Conservation (phyloP, 2,888 invertebrate species). For the Prosopocoilus inquinatus region DNA sequence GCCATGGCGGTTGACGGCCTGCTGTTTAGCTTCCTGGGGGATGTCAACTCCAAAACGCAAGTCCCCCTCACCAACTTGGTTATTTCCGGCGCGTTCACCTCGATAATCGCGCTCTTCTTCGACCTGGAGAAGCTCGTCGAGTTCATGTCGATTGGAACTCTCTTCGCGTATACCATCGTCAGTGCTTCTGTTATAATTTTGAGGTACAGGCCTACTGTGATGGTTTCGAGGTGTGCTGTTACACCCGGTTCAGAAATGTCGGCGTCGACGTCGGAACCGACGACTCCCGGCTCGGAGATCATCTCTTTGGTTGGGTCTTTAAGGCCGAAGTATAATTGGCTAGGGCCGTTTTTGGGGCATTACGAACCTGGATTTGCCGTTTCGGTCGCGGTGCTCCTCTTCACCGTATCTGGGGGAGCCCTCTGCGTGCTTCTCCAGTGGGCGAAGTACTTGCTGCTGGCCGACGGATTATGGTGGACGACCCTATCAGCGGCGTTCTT, state of each 20-base stretch:
- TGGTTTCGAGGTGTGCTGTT: slow-evolving; percentile 27
- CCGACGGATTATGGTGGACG: slow-evolving; percentile 66
- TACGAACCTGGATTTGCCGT: slow-evolving; percentile 76
- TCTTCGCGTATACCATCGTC: slow-evolving; percentile 87
- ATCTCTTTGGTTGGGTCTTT: slow-evolving; percentile 74
- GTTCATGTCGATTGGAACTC: slow-evolving; percentile 91
- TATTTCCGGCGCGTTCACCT: slow-evolving; percentile 74
- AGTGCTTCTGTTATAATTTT: slow-evolving; percentile 86
- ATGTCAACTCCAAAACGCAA: slow-evolving; percentile 76
- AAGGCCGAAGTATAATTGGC: slow-evolving; percentile 69
- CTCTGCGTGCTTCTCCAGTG: slow-evolving; percentile 67
- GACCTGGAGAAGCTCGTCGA: slow-evolving; percentile 89
- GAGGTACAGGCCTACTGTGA: slow-evolving; percentile 58
- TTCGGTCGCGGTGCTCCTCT: slow-evolving; percentile 68
- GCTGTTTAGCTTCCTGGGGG: slow-evolving; percentile 76
- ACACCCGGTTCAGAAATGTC: slow-evolving; percentile 47
- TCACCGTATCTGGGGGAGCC: slow-evolving; percentile 65
- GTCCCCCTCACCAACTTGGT: slow-evolving; percentile 74
- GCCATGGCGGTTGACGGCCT: slow-evolving; percentile 90
- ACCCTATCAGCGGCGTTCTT: slow-evolving; percentile 63
- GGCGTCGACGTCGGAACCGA: slow-evolving; percentile 44
- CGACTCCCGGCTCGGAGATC: slow-evolving; percentile 44
- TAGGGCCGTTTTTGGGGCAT: slow-evolving; percentile 71
- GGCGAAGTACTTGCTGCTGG: slow-evolving; percentile 50
- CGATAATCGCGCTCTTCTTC: slow-evolving; percentile 77